Base-by-base conservation (phyloP, 2,113 vertebrate species). In the Nanorana parkeri region DNA sequence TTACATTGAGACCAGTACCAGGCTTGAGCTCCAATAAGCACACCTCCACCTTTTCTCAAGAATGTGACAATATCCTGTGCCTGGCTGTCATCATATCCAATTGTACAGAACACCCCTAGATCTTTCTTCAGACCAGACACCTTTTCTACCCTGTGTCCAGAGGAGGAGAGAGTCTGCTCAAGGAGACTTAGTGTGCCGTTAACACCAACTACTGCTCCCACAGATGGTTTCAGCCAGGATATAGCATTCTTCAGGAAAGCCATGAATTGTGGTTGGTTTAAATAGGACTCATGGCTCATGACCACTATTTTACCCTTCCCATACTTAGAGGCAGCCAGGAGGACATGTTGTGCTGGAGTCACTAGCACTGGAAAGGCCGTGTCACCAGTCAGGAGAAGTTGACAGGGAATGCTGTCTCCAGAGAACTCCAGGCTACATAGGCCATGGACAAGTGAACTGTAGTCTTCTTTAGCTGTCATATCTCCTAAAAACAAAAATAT, bases 11-110 rank as follows among this genome's bases (percentile, higher is more conserved):
- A 91, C 96, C 96, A 97, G 56, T 85, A 21, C 92, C 94, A 96
- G 0, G 95, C 95, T 26, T 98, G 93, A 17, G 95, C 96, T 0
- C 93, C 96, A 4, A 96, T 84, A 10, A 98, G 90, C 85, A 98
- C 87, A 41, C 96, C 94, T 3, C 96, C 96, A 19, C 96, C 95
- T 0, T 23, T 75, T 84, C 94, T 95, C 55, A 97, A 26, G 52
- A 96, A 98, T 3, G 85, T 85, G 83, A 95, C 86, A 58, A 97
- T 73, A 6, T 90, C 89, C 47, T 92, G 89, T 0, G 81, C 87
- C 23, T 56, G 73, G 0, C 47, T 89, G 20, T 92, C 86, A 0
- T 86, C 90, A 83, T 94, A 96, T 82, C 94, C 93, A 0, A 94
- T 87, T 0, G 91, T 87, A 52, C 96, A 94, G 81, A 95, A 96